These are phyloP conservation scores for Sparidentex hasta DNA, from an alignment of 2,797 vertebrate species.

Conservation along the genomic window DNA sequence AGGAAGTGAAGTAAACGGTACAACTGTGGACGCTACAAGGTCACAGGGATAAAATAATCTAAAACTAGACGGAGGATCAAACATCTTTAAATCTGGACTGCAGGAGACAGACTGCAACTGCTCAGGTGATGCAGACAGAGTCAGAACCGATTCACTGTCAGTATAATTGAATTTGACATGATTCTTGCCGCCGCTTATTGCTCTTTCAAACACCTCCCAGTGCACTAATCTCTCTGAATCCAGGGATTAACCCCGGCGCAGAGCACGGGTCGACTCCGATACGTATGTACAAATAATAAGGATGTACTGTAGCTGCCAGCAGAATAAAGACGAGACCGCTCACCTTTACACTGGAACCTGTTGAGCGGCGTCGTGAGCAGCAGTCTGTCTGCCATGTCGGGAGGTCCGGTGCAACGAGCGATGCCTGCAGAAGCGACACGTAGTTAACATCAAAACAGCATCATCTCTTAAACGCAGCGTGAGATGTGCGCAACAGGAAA, in stretches of 20 bases:
- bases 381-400: conserved; percentile 95
- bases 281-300: background rate
- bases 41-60: conserved; percentile 7
- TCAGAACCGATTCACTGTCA: conserved; percentile 3
- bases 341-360: conserved; percentile 97
- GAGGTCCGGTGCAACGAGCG: conserved; percentile 94
- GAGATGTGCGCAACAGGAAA: background rate
- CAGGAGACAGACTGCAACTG: background rate
- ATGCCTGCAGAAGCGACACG: conserved; percentile 80
- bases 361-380: conserved; percentile 96
- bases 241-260: conserved; percentile 26
- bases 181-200: conserved; percentile 11
- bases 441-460: background rate
- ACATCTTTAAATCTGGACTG: background rate
- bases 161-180: background rate
- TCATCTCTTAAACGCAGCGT: background rate
- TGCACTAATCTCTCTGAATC: conserved; percentile 39
- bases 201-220: conserved; percentile 45
- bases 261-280: conserved; percentile 1
- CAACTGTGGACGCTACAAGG: background rate
- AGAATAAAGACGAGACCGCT: conserved; percentile 6
- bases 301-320: background rate
- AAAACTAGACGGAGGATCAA: conserved; percentile 6
- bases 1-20: conserved; percentile 9
- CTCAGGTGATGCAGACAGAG: background rate